These are phyloP conservation scores for Morinoia aosen DNA, from an alignment of 2,888 invertebrate genomes.

Conservation along the genomic window DNA sequence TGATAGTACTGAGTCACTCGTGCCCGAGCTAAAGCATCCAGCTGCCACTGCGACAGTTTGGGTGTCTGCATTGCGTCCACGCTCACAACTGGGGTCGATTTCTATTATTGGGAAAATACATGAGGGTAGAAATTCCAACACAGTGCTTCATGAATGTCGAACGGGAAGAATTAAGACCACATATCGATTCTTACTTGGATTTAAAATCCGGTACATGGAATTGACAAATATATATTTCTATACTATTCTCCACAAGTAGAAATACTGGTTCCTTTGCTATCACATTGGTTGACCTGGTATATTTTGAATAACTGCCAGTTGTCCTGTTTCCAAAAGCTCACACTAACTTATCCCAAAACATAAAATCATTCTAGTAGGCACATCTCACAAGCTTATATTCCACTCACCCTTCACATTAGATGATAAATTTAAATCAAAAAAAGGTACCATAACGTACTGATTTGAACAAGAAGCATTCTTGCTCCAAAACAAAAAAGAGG, in stretches of 20 bases:
- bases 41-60: slow-evolving; percentile 63
- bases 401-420: too few species aligned
- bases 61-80: slow-evolving; percentile 9
- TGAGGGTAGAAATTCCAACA: not conserved
- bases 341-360: not conserved
- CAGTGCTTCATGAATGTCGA: not conserved
- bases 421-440: too few species aligned
- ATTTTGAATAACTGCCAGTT: not conserved
- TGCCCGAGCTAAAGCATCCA: slow-evolving; percentile 65
- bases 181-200: not conserved
- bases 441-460: not conserved
- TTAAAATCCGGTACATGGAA: not conserved
- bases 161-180: not conserved
- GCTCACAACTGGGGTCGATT: not conserved
- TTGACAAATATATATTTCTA: not conserved
- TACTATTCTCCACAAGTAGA: too few species aligned
- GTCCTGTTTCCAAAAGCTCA: not conserved
- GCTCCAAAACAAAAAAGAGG: not conserved
- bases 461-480: not conserved
- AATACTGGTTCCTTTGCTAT: not conserved
- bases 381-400: not conserved
- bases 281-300: not conserved
- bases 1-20: slow-evolving; percentile 62
- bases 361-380: not conserved
- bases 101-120: not conserved